A percentile compares a stretch with the other conserved stretches of the same genome.
These are phyloP conservation scores for Spongilla lacustris DNA, from an alignment of 37 sponge, comb jelly and placozoan species.

Conservation along the genomic window DNA sequence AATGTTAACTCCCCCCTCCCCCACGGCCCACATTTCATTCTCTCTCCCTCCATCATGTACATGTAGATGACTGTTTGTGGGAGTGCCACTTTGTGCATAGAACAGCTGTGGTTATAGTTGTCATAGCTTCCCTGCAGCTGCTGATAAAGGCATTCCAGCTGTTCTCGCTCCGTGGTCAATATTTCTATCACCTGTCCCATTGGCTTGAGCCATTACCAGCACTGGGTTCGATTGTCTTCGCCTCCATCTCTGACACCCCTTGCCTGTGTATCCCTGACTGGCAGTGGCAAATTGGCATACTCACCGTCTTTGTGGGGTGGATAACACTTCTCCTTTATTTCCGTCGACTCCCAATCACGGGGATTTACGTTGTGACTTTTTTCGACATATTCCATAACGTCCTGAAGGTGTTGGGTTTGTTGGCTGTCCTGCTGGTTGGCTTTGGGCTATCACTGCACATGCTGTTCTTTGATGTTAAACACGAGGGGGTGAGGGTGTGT, in stretches of 20 bases:
- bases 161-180: constrained; percentile 25
- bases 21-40: no score
- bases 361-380: constrained; percentile 97
- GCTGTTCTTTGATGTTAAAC: constrained; percentile 52
- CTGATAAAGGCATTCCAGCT: constrained; percentile 66
- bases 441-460: constrained; percentile 93
- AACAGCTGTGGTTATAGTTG: constrained; percentile 40
- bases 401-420: constrained; percentile 74
- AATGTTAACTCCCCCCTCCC: no score
- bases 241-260: neutral
- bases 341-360: constrained; percentile 72
- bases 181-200: constrained; percentile 64
- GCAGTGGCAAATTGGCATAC: constrained; percentile 92
- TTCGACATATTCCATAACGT: constrained; percentile 88
- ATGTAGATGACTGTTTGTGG: neutral
- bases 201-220: constrained; percentile 57
- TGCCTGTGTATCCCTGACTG: constrained; percentile 47
- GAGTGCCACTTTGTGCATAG: neutral
- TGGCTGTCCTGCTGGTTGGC: constrained; percentile 85
- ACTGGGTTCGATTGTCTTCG: constrained; percentile 57
- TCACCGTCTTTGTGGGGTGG: constrained; percentile 93
- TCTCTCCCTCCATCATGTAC: no score
- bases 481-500: no score
- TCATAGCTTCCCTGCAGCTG: constrained; percentile 56
- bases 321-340: constrained; percentile 82